These are phyloP conservation scores for Babyrousa celebensis DNA, from an alignment of 2,797 vertebrate genomes.

Conservation along the genomic window DNA sequence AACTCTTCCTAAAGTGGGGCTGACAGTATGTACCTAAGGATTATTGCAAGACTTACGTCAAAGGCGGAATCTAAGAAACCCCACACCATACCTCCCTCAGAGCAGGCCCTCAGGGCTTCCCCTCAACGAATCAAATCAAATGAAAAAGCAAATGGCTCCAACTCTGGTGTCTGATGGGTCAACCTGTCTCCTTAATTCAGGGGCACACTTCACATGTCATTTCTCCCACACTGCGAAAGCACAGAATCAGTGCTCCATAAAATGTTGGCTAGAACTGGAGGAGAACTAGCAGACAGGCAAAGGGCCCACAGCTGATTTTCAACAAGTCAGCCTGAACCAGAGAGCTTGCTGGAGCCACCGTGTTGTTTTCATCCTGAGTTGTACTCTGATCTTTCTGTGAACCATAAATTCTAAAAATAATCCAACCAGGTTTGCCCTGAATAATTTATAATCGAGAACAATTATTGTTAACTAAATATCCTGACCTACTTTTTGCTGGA, in stretches of 20 bases:
- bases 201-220: not conserved
- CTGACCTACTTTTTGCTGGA: slow-evolving; percentile 69
- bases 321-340: slow-evolving; percentile 57
- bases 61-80: not conserved
- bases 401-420: slow-evolving; percentile 77
- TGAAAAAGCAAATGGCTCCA: not conserved
- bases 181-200: not conserved
- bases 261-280: slow-evolving; percentile 16
- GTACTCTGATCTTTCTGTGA: slow-evolving; percentile 35
- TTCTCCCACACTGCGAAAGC: not conserved
- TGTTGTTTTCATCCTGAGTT: slow-evolving; percentile 18
- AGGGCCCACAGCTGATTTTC: slow-evolving; percentile 76
- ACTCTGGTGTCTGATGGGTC: not conserved
- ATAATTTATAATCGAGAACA: slow-evolving; percentile 79
- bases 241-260: slow-evolving; percentile 55
- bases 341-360: not conserved
- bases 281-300: not conserved
- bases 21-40: not conserved
- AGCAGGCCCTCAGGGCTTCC: not conserved
- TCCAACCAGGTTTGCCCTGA: slow-evolving; percentile 65
- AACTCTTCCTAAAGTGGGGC: not conserved
- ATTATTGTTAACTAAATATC: slow-evolving; percentile 70
- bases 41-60: not conserved
- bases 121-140: not conserved
- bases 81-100: not conserved